Percentiles rank a stretch among this genome's conserved stretches.
phyloP scores from a whole-genome alignment of 2,888 invertebrate species.

The Dioctria rufipes region DNA sequence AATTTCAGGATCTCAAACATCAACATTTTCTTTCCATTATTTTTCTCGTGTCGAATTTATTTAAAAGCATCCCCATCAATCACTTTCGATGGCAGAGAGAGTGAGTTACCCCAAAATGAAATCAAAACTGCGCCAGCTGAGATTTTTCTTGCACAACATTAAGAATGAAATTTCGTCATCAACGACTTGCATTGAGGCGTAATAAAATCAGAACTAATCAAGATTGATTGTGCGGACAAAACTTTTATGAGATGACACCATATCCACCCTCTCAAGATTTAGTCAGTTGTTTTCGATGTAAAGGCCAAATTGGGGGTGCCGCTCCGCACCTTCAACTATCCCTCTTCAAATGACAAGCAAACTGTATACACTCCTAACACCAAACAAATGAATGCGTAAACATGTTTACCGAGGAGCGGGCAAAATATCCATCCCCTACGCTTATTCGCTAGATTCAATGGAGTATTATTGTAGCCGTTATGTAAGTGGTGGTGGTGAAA shows the following conservation, averaged over 20 bases:
- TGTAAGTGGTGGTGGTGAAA: conserved; percentile 18
- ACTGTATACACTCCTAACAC: conserved; percentile 50
- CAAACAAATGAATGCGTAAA: conserved; percentile 59
- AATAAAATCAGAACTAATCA: conserved; percentile 71
- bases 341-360: not conserved
- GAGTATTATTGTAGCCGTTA: conserved; percentile 12
- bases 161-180: conserved; percentile 10
- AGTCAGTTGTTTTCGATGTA: conserved; percentile 37
- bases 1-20: too few species aligned
- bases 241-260: conserved; percentile 9
- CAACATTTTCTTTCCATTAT: too few species aligned
- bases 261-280: conserved; percentile 33
- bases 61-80: not conserved
- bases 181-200: conserved; percentile 63
- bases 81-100: not conserved
- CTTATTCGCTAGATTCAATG: conserved; percentile 29
- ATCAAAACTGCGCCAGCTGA: conserved; percentile 28
- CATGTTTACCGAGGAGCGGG: conserved; percentile 55
- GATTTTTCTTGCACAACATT: conserved; percentile 18
- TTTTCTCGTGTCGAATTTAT: too few species aligned
- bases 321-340: not conserved
- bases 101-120: not conserved
- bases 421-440: conserved; percentile 55
- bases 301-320: not conserved
- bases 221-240: conserved; percentile 70